Evolutionary conservation across 2,888 invertebrate genomes (phyloP), one percentile per base, ranked within the genome.

Genomic region (Pharmacophagus antenor): DNA sequence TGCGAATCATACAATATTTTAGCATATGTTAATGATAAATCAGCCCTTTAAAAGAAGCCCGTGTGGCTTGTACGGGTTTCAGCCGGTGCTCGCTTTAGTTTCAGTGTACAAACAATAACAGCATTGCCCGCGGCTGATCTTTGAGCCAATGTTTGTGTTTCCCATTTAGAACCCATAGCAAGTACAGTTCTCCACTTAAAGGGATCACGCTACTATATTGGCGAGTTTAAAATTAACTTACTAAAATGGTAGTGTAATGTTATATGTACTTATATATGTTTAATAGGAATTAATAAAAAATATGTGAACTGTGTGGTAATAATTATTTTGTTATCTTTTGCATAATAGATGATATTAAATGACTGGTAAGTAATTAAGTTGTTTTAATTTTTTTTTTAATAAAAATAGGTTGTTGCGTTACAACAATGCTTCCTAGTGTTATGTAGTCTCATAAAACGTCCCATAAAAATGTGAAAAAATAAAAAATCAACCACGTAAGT

Each of bases 21-120:
- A 15, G 4, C 2, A 37, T n/a, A n/a, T 37, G 37, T 41, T 56
- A 50, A 56, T 47, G 23, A 48, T 46, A 23, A 53, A 56, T 41
- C 12, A 50, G 49, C 51, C 50, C 58, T 62, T 58, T 47, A 37
- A 74, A 80, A 77, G 73, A 77, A 79, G 58, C 67, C 56, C 64
- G 69, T 69, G 73, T 68, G n/a, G 66, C 63, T 63, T 62, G 70
- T 64, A 58, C 62, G 67, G 54, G 69, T 62, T 74, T 73, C 70
- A n/a, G 70, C 70, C 70, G 58, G 69, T 66, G 65, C 73, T 66
- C 67, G 71, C 74, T 76, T 76, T 82, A 86, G 87, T 87, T 87
- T 82, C 73, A 80, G 79, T 74, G 75, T 70, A 76, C 85, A 86
- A 89, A 89, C 88, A 89, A 88, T 85, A 89, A 88, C 85, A 87